Conservation (phyloP, 1,140 invertebrate species). For the Trialeurodes vaporariorum region DNA sequence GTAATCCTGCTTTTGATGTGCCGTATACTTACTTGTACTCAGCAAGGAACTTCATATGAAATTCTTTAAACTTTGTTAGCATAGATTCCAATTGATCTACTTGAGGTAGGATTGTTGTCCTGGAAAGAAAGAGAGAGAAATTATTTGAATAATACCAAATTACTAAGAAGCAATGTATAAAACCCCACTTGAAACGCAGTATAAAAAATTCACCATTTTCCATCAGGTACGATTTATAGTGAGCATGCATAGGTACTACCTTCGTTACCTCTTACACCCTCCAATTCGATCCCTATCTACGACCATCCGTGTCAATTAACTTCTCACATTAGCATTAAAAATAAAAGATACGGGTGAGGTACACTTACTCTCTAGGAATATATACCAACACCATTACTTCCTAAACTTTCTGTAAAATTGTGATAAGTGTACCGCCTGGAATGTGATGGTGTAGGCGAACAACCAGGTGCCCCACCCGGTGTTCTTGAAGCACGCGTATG, state of each 20-base stretch:
- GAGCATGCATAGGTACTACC: too few species aligned
- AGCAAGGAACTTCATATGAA: constrained; percentile 76
- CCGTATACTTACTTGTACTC: constrained; percentile 52
- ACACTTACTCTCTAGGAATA: too few species aligned
- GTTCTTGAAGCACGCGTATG: neutral
- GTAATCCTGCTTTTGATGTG: too few species aligned
- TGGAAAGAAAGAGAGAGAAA: constrained; percentile 18
- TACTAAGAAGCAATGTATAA: neutral
- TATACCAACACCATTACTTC: too few species aligned
- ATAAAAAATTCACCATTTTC: too few species aligned
- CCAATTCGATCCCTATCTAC: too few species aligned
- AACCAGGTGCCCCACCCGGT: neutral
- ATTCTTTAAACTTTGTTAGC: constrained; percentile 70
- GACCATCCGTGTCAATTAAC: neutral
- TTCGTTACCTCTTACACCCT: too few species aligned
- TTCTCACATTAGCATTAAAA: neutral
- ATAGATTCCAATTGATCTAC: constrained; percentile 70
- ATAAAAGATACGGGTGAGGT: too few species aligned
- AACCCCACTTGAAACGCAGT: neutral
- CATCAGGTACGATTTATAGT: too few species aligned
- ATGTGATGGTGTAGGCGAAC: neutral
- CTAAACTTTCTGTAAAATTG: too few species aligned
- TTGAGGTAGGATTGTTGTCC: constrained; percentile 68
- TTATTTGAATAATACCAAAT: neutral
- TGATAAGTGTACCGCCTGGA: too few species aligned